A percentile compares a stretch with the other conserved stretches of the same genome.
Evolutionary conservation across 2,113 vertebrate genomes (phyloP).

Genomic region (Hypanus sabinus): DNA sequence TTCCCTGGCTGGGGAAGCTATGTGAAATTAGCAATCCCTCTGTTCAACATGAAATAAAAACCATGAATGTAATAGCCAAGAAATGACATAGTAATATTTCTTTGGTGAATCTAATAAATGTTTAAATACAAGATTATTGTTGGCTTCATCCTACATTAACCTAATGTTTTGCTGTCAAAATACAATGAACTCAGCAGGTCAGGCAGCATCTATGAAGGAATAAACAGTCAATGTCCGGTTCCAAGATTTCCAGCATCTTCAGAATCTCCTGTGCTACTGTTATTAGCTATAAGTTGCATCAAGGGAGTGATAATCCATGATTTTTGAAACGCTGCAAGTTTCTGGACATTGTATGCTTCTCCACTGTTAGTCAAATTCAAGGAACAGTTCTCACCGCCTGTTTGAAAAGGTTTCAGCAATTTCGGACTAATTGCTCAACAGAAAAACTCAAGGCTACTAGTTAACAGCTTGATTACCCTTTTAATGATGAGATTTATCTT

Average conservation of each 20-base stretch:
- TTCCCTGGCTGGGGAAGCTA: neutral
- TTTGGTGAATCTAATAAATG: neutral
- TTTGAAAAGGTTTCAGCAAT: neutral
- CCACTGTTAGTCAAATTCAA: neutral
- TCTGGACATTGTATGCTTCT: neutral
- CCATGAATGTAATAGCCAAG: neutral
- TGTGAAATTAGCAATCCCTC: neutral
- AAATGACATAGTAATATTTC: no score
- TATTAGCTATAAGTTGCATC: neutral
- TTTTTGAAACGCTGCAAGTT: neutral
- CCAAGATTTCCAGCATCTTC: no score
- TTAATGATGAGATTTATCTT: neutral
- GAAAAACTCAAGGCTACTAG: neutral
- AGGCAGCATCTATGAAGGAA: no score
- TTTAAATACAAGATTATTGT: neutral
- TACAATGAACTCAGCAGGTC: neutral
- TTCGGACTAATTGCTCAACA: neutral
- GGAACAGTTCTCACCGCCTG: neutral
- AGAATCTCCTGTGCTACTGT: no score
- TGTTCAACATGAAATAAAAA: slow-evolving; percentile 2
- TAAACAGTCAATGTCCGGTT: no score
- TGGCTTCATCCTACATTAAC: neutral
- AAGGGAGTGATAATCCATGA: neutral
- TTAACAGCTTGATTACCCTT: neutral
- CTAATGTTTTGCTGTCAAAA: neutral